These are phyloP conservation scores for Drosophila kanekoi DNA, from an alignment of 2,888 invertebrate genomes.

Conservation along the genomic window DNA sequence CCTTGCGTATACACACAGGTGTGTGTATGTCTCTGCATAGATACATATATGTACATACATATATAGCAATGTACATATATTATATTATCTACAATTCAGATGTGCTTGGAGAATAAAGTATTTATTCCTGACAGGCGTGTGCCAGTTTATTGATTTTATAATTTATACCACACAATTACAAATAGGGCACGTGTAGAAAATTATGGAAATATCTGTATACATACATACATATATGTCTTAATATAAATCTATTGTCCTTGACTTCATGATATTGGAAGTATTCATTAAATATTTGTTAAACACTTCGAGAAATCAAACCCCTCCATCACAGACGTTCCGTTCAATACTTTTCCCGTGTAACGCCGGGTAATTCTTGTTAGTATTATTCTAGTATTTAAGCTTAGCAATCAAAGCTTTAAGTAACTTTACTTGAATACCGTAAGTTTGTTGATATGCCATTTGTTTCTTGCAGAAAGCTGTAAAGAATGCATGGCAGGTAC, in stretches of 20 bases:
- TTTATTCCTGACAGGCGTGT: constrained; percentile 47
- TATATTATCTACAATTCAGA: constrained; percentile 34
- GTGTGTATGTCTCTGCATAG: background rate
- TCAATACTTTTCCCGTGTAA: background rate
- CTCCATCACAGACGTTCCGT: too few relatives aligned
- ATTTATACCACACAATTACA: constrained; percentile 44
- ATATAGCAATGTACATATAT: constrained; percentile 1
- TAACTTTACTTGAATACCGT: background rate
- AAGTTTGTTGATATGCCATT: constrained; percentile 11
- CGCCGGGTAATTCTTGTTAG: too few relatives aligned
- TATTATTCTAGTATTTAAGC: too few relatives aligned
- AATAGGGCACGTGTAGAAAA: constrained; percentile 1
- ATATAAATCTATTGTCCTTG: too few relatives aligned
- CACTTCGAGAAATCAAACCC: too few relatives aligned
- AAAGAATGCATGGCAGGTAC: constrained; percentile 69
- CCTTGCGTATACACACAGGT: constrained; percentile 17
- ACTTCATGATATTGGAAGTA: too few relatives aligned
- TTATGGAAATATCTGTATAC: background rate
- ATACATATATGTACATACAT: constrained; percentile 16
- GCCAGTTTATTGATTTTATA: constrained; percentile 68
- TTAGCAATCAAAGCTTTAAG: too few relatives aligned
- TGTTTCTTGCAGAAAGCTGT: constrained; percentile 44
- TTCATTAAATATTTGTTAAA: too few relatives aligned
- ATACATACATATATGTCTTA: background rate
- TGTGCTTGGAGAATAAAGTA: constrained; percentile 39